Conservation (phyloP, 2,888 invertebrate species). For the Tetramorium bicarinatum region DNA sequence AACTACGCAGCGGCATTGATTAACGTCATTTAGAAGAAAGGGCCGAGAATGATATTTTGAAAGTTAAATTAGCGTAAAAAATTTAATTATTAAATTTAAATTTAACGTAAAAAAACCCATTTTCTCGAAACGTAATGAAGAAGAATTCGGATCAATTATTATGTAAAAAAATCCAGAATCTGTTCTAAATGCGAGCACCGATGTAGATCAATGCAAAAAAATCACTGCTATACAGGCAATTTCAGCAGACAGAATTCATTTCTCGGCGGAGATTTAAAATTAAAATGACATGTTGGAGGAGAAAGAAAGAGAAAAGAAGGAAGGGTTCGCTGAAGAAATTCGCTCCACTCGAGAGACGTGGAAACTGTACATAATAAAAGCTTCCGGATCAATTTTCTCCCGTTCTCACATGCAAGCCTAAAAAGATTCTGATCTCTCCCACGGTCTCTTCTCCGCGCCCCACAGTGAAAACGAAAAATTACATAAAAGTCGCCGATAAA, state of each 20-base stretch:
- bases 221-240: background rate
- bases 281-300: conserved; percentile 23
- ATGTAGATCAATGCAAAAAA: conserved; percentile 4
- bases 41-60: background rate
- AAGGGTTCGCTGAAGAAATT: conserved; percentile 22
- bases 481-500: conserved; percentile 17
- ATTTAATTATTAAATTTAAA: no score
- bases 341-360: conserved; percentile 25
- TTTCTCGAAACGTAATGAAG: background rate
- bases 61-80: background rate
- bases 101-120: background rate
- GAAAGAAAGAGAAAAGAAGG: background rate
- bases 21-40: background rate
- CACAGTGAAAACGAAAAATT: background rate
- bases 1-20: background rate
- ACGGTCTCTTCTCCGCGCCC: background rate
- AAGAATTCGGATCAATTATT: background rate
- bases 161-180: background rate
- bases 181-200: background rate
- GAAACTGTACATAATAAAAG: conserved; percentile 51
- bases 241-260: background rate
- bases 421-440: background rate
- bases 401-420: conserved; percentile 14
- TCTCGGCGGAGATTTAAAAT: conserved; percentile 34
- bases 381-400: conserved; percentile 55